Evolutionary conservation across 2,888 invertebrate species (phyloP).

Genomic region (Oscheius sp.): DNA sequence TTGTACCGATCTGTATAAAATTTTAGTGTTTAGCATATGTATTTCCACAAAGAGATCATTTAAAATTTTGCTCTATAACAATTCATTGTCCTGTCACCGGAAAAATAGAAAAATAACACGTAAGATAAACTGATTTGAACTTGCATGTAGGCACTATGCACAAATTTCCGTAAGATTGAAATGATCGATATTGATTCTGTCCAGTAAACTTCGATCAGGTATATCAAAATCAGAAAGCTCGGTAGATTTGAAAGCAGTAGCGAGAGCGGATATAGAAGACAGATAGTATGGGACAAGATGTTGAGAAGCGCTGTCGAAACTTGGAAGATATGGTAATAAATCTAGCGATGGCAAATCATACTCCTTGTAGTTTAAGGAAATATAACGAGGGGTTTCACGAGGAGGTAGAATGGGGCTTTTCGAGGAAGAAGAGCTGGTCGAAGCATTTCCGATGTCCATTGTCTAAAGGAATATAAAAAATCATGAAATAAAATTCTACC

Average conservation of each 20-base stretch:
- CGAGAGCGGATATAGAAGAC: not conserved
- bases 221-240: not conserved
- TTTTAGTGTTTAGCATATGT: too few relatives aligned
- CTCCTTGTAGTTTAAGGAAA: too few relatives aligned
- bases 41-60: too few relatives aligned
- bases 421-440: not conserved
- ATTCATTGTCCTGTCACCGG: too few relatives aligned
- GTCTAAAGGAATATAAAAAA: not conserved
- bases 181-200: not conserved
- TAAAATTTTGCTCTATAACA: too few relatives aligned
- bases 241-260: not conserved
- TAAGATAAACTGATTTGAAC: too few relatives aligned
- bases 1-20: too few relatives aligned
- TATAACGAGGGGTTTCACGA: not conserved
- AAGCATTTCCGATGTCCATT: constrained; percentile 2
- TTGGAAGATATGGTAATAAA: not conserved
- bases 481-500: not conserved
- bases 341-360: not conserved
- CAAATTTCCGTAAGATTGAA: constrained; percentile 11
- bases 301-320: not conserved
- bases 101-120: too few relatives aligned
- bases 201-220: not conserved
- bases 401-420: not conserved
- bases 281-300: not conserved
- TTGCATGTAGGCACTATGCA: too few relatives aligned